phyloP scores from a whole-genome alignment of 1,140 invertebrate genomes.

The Drosophila asahinai region DNA sequence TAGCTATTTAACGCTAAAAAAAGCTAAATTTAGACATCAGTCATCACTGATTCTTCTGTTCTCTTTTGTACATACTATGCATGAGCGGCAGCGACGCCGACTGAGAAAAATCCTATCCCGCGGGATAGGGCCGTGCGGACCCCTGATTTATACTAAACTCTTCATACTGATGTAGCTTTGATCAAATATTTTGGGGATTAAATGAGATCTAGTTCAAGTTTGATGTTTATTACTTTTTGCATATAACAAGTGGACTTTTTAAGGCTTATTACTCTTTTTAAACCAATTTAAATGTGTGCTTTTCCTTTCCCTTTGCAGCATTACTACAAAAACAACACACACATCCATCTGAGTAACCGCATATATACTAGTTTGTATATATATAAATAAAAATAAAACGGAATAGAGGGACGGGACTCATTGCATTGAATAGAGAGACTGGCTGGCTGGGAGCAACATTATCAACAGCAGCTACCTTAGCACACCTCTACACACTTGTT shows the following conservation, averaged over 20 bases:
- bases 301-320: constrained; percentile 30
- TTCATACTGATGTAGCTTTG: too few species aligned
- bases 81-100: too few species aligned
- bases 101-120: too few species aligned
- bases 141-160: too few species aligned
- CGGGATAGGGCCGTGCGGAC: too few species aligned
- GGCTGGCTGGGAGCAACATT: constrained; percentile 33
- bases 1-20: too few species aligned
- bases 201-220: too few species aligned
- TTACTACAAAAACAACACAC: constrained; percentile 57
- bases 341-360: constrained; percentile 27
- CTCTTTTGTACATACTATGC: too few species aligned
- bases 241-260: neutral
- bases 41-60: too few species aligned
- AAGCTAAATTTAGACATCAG: too few species aligned
- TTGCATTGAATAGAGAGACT: constrained; percentile 52
- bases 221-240: too few species aligned
- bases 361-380: constrained; percentile 45
- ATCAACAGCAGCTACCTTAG: constrained; percentile 41
- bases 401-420: constrained; percentile 50
- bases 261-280: neutral
- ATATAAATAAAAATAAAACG: constrained; percentile 40
- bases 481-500: constrained; percentile 61
- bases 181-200: too few species aligned
- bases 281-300: neutral